Evolutionary conservation across 2,797 vertebrate genomes (phyloP).

Genomic region (Lepus townsendii): DNA sequence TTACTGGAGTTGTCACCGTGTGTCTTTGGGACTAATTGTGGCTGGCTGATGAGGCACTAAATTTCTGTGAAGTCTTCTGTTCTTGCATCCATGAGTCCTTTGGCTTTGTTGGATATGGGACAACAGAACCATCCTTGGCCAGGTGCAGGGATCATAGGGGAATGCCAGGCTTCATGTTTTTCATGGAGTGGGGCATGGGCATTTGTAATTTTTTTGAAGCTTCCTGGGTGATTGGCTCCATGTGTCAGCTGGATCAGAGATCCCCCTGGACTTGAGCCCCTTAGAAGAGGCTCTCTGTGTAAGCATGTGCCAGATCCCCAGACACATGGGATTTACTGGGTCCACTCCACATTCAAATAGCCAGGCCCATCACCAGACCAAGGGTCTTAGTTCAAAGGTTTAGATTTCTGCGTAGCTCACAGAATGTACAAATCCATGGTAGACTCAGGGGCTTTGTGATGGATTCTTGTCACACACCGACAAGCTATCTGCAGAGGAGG

Average conservation of each 20-base stretch:
- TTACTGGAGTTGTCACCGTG: background rate
- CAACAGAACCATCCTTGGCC: background rate
- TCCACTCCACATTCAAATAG: background rate
- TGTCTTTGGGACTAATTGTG: background rate
- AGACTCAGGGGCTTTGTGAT: background rate
- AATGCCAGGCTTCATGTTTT: background rate
- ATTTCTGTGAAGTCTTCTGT: background rate
- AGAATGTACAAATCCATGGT: background rate
- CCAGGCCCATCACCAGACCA: background rate
- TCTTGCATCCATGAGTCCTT: background rate
- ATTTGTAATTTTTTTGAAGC: background rate
- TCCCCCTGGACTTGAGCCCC: background rate
- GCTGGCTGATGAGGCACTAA: background rate
- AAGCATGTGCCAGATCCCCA: background rate
- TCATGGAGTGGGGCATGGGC: background rate
- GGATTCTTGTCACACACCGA: background rate
- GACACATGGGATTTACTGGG: background rate
- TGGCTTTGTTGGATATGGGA: background rate
- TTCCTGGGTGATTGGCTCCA: background rate
- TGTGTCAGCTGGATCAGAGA: background rate
- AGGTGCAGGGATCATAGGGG: accelerated
- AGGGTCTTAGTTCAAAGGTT: background rate
- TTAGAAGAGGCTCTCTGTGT: background rate
- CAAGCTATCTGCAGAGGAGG: background rate
- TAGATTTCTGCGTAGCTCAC: accelerated